phyloP scores from a whole-genome alignment of 2,113 vertebrate genomes.

The Melanerpes aurifrons region DNA sequence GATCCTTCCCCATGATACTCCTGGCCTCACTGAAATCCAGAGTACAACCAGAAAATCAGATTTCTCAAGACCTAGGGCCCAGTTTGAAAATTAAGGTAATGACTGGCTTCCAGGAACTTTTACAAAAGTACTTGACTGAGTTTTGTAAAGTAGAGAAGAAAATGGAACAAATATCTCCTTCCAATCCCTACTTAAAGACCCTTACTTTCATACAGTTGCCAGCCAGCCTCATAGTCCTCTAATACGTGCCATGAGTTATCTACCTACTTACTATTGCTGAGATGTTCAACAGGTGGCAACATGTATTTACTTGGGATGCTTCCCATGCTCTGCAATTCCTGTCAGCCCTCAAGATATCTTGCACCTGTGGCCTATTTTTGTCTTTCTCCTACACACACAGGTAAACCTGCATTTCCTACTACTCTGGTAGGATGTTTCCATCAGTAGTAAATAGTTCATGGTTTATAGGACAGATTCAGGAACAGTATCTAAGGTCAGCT shows the following conservation, averaged over 20 bases:
- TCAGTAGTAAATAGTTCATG: not conserved
- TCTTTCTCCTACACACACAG: not conserved
- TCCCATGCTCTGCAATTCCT: not conserved
- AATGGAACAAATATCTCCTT: not conserved
- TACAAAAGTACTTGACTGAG: not conserved
- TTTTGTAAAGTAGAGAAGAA: not conserved
- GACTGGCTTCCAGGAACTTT: not conserved
- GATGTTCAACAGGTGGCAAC: not conserved
- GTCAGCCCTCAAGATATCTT: not conserved
- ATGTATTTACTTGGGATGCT: not conserved
- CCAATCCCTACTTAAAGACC: not conserved
- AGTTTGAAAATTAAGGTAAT: not conserved
- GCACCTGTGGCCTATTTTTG: not conserved
- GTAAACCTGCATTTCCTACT: not conserved
- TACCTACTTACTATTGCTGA: not conserved
- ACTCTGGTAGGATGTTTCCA: not conserved
- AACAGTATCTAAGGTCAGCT: not conserved
- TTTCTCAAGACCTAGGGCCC: not conserved
- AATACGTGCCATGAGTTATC: not conserved
- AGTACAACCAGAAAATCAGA: not conserved
- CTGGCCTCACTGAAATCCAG: not conserved
- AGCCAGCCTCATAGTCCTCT: not conserved
- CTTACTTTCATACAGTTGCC: not conserved
- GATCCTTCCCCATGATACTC: not conserved
- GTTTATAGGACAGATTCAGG: not conserved